Conservation (phyloP, 2,797 vertebrate species). For the Mus caroli region DNA sequence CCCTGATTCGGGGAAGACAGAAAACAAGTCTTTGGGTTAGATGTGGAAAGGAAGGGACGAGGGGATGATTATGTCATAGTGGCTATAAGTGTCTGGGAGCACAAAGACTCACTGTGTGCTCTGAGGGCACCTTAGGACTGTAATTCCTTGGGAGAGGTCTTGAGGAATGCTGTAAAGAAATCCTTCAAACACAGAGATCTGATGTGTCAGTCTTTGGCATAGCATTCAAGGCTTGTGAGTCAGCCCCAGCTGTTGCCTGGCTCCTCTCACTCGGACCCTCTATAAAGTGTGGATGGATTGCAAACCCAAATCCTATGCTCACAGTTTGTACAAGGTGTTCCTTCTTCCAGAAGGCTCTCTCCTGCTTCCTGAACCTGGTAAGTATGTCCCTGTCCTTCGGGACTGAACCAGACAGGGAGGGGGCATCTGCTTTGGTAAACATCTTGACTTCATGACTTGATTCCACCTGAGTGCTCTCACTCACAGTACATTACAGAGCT, state of each 20-base stretch:
- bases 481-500: not conserved
- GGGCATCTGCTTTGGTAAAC: not conserved
- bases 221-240: not conserved
- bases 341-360: conserved; percentile 1
- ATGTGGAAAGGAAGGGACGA: not conserved
- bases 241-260: not conserved
- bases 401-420: not conserved
- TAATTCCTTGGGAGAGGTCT: not conserved
- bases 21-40: conserved; percentile 1
- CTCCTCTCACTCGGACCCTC: not conserved
- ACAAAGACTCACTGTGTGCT: not conserved
- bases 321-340: not conserved
- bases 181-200: not conserved
- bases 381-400: not conserved
- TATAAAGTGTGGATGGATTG: not conserved
- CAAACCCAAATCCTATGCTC: not conserved
- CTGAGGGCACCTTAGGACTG: not conserved
- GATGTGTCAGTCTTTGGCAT: not conserved
- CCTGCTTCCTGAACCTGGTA: not conserved
- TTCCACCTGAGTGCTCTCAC: not conserved
- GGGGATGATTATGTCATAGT: not conserved
- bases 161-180: not conserved
- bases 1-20: not conserved
- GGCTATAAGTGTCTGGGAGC: not conserved
- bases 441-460: not conserved